Base-by-base conservation (phyloP, 2,797 vertebrate species). In the Threskiornis aethiopicus region DNA sequence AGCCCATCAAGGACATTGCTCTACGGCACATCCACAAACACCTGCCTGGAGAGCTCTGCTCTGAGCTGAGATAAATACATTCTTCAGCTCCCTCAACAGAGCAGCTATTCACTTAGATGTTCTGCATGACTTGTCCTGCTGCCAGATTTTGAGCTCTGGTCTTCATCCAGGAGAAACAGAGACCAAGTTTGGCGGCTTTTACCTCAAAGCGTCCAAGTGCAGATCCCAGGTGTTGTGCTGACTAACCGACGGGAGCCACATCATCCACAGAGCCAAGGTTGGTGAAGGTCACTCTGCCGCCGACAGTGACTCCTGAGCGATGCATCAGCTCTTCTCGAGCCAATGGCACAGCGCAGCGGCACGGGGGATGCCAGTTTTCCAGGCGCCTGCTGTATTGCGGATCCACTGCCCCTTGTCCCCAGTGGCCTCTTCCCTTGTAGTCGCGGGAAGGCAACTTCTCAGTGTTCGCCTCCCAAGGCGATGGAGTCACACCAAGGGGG, bases 121-220 rank as follows among this genome's bases (percentile, higher is more conserved):
- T 92, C 92, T 87, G 87, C 22, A 1, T 64, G 70, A 85, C 67
- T 96, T 96, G 95, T 84, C 82, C 84, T 2, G 1, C 84, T 97
- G 96, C 95, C 96, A 96, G 78, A 26, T 71, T 88, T 90, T 62
- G 54, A 91, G 75, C 66, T 69, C 92, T 96, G 96, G 89, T 90
- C 39, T 85, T 72, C 25, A 52, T 95, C 96, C 96, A 96, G 90
- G 62, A 92, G 90, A 73, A 92, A 49, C 22, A 59, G 78, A 73
- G 52, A 87, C 59, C 47, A 44, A 73, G 86, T 83, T 71, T 70
- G 29, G 76, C 9, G 3, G 64, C 22, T 89, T 92, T 89, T 67
- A n/a, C 84, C 84, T 93, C 87, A 11, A 29, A 84, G 81, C 1
- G 0, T 80, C 78, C 64, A 44, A 82, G 84, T 1, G 0, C 25